Evolutionary conservation across 2,797 vertebrate species (phyloP), one percentile per base, ranked within the genome.

Genomic region (Onychomys arenicola): DNA sequence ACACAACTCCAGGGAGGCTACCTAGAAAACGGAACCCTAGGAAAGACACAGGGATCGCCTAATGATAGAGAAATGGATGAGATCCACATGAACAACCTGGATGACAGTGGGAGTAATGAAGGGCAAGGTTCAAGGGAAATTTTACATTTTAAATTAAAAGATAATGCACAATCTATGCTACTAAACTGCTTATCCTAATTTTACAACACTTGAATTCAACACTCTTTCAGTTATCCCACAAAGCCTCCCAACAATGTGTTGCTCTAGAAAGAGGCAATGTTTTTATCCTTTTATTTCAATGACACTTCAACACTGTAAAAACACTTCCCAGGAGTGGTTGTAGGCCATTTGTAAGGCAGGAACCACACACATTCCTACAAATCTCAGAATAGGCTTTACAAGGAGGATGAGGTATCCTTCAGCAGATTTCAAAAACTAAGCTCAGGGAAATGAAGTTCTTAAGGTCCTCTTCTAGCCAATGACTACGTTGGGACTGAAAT

Each of bases 371-470:
- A 49, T 49, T 40, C 32, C 32, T 82, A 25, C 4, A 40, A 84
- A 75, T 67, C 57, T 92, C 43, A 65, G 37, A 87, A 76, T 34
- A 91, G 32, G 21, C 67, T 97, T 89, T 87, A 75, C 57, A 46
- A 83, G 29, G 34, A 96, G 89, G 78, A 90, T 92, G 93, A 87
- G 5, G 4, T 80, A 55, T 96, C 52, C 57, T 69, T 96, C 80
- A 83, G 34, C 29, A 92, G 52, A 93, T 89, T 59, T 55, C 29
- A 80, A 93, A 95, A 96, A 19, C n/a, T 34, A 94, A 86, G 25
- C 63, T 86, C 63, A 65, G 94, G 84, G 71, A 90, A 93, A 95
- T 63, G 32, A 95, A 89, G 59, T 29, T 27, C n/a, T 55, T 91
- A 90, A 37, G 32, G 84, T 19, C 49, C 55, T 80, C 29, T 95